phyloP scores from a whole-genome alignment of 37 sponge, comb jelly and placozoan genomes.

The Crambe crambe region DNA sequence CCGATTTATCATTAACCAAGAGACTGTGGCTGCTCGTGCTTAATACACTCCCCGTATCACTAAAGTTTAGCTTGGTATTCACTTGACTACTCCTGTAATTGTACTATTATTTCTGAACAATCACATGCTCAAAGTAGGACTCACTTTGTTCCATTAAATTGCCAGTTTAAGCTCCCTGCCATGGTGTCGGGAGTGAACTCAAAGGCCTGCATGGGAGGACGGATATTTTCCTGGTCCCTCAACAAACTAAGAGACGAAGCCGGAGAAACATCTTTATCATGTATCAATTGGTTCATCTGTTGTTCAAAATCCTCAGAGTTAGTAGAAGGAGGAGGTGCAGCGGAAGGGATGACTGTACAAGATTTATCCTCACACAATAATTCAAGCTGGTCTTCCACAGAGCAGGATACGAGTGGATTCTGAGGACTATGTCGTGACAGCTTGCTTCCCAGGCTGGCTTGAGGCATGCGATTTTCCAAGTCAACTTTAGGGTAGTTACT shows the following conservation, averaged over 20 bases:
- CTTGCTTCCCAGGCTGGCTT: too few relatives aligned
- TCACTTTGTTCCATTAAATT: neutral
- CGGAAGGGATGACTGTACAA: neutral
- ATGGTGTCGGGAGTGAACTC: slow-evolving; percentile 10
- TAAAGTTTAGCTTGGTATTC: slow-evolving; percentile 21
- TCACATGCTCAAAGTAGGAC: too few relatives aligned
- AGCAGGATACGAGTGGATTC: too few relatives aligned
- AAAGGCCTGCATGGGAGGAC: neutral
- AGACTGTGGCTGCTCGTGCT: slow-evolving; percentile 12
- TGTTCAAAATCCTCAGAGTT: neutral
- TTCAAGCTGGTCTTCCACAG: too few relatives aligned
- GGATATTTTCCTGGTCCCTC: slow-evolving; percentile 2
- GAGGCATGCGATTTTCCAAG: too few relatives aligned
- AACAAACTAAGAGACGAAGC: neutral
- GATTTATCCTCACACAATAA: too few relatives aligned
- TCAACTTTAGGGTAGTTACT: too few relatives aligned
- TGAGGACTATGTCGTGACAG: too few relatives aligned
- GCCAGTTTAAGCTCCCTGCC: neutral
- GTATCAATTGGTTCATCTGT: neutral
- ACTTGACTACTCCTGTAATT: neutral
- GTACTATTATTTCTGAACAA: too few relatives aligned
- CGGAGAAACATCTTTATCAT: neutral
- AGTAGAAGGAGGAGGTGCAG: neutral
- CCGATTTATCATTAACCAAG: neutral
- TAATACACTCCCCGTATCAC: slow-evolving; percentile 19